A percentile compares a stretch with the other conserved stretches of the same genome.
These are phyloP conservation scores for Lophius americanus DNA, from an alignment of 2,797 vertebrate species.

Conservation along the genomic window DNA sequence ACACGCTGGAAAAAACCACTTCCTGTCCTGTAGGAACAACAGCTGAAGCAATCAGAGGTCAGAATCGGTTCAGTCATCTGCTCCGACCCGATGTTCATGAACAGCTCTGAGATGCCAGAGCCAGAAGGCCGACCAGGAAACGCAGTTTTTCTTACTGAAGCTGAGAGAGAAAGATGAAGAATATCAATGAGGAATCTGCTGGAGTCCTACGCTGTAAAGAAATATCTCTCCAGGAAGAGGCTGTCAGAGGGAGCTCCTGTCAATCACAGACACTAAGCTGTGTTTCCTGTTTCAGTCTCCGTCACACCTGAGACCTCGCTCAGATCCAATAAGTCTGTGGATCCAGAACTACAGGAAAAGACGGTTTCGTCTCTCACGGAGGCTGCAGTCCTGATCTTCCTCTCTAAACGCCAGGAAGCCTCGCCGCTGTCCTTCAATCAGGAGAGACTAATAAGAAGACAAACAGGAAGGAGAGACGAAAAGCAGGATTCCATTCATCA, in stretches of 20 bases:
- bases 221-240: neutral
- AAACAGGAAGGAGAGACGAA: too few species aligned
- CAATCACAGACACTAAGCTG: neutral
- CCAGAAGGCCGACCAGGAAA: conserved; percentile 8
- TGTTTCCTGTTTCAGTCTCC: neutral
- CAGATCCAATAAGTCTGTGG: too few species aligned
- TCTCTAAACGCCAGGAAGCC: too few species aligned
- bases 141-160: neutral
- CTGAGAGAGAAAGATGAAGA: neutral
- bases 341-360: too few species aligned
- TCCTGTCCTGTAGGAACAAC: too few species aligned
- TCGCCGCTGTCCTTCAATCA: too few species aligned
- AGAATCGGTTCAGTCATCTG: conserved; percentile 39
- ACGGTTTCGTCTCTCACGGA: too few species aligned
- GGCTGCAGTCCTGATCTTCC: too few species aligned
- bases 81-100: conserved; percentile 33
- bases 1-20: too few species aligned
- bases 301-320: too few species aligned
- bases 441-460: too few species aligned
- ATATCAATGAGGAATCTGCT: neutral
- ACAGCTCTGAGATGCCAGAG: conserved; percentile 25
- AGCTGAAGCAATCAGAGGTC: neutral
- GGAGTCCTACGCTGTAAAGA: neutral
- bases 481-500: too few species aligned
- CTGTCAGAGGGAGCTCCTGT: neutral